phyloP scores from a whole-genome alignment of 2,888 invertebrate species.

The Pecten maximus region DNA sequence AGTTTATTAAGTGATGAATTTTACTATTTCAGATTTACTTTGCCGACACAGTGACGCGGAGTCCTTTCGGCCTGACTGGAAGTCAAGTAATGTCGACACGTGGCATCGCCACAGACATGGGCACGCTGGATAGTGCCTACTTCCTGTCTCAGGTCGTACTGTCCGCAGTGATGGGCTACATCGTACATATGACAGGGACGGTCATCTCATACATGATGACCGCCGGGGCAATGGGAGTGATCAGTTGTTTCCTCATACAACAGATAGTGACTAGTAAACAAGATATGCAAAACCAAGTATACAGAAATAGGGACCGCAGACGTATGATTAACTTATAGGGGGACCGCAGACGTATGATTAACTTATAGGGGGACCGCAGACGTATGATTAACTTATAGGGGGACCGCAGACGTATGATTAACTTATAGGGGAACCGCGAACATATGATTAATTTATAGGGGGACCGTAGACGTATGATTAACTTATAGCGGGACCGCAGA shows the following conservation, averaged over 20 bases:
- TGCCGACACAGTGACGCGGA: conserved; percentile 69
- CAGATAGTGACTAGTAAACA: conserved; percentile 69
- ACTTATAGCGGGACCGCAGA: neutral
- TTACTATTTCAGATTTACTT: conserved; percentile 79
- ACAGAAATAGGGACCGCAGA: conserved; percentile 3
- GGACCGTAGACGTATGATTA: neutral
- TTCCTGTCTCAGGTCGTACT: conserved; percentile 83
- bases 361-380: neutral
- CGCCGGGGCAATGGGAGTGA: conserved; percentile 81
- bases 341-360: neutral
- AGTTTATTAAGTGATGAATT: neutral
- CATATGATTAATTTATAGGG: no score
- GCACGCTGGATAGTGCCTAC: conserved; percentile 84
- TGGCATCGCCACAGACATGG: conserved; percentile 97
- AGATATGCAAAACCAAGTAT: conserved; percentile 55
- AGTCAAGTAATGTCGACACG: conserved; percentile 83
- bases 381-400: no score
- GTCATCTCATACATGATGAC: conserved; percentile 83
- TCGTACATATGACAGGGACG: conserved; percentile 82
- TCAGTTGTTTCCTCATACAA: conserved; percentile 77
- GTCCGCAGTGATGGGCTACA: conserved; percentile 82
- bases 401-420: neutral
- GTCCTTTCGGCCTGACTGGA: conserved; percentile 37
- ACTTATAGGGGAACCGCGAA: no score
- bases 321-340: conserved; percentile 13